phyloP scores from a whole-genome alignment of 2,888 invertebrate genomes.

The Calameuta pallipes region DNA sequence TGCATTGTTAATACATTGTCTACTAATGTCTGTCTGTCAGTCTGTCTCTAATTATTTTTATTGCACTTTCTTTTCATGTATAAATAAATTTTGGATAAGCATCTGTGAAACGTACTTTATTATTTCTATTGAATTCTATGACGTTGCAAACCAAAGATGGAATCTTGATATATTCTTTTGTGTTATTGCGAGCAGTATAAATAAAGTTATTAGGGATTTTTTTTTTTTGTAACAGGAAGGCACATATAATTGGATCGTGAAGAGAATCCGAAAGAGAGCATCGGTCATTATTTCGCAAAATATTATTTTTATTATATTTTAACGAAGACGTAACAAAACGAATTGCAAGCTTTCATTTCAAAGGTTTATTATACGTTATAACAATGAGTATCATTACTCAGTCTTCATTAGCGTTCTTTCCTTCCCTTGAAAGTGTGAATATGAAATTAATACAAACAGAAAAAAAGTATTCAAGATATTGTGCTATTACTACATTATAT shows the following conservation, averaged over 20 bases:
- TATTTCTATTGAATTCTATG: no score
- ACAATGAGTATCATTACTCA: conserved; percentile 35
- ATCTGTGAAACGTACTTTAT: no score
- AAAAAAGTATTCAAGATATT: not conserved
- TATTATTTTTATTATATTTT: conserved; percentile 37
- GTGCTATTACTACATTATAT: no score
- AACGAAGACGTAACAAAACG: conserved; percentile 23
- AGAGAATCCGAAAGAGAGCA: conserved; percentile 27
- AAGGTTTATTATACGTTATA: conserved; percentile 30
- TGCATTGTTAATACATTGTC: not conserved
- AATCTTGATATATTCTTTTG: not conserved
- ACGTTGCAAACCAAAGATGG: not conserved
- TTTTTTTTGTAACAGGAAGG: conserved; percentile 18
- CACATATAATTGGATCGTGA: conserved; percentile 48
- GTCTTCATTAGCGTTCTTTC: not conserved
- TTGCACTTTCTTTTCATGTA: not conserved
- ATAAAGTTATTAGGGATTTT: not conserved
- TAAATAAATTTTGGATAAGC: no score
- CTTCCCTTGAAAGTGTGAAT: not conserved
- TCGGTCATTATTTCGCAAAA: conserved; percentile 43
- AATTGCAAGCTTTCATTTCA: conserved; percentile 25
- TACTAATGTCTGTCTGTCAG: no score
- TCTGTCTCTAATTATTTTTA: not conserved
- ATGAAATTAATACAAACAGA: not conserved
- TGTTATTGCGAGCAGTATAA: not conserved